Evolutionary conservation across 2,888 invertebrate species (phyloP).

Genomic region (Agrotis clavis): DNA sequence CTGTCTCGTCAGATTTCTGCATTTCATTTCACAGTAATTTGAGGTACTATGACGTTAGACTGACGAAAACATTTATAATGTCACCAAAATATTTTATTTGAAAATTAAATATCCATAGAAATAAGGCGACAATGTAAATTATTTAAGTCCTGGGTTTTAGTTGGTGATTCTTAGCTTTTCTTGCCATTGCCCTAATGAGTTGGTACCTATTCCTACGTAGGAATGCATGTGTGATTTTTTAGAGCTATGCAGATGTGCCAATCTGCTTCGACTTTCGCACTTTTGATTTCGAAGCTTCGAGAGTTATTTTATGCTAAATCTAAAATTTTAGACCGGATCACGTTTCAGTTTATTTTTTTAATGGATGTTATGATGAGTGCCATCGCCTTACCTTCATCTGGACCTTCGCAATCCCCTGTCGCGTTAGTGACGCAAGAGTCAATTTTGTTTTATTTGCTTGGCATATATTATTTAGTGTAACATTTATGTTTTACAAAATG

Average conservation of each 20-base stretch:
- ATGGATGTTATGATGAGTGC: neutral
- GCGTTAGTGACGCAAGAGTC: conserved; percentile 16
- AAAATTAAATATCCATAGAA: too few relatives aligned
- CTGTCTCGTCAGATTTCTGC: too few relatives aligned
- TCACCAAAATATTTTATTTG: neutral
- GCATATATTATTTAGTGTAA: conserved; percentile 56
- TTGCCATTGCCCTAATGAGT: conserved; percentile 22
- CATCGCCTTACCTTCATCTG: conserved; percentile 12
- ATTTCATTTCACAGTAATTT: neutral
- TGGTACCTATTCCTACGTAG: too few relatives aligned
- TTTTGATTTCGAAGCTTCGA: too few relatives aligned
- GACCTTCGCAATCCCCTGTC: conserved; percentile 8
- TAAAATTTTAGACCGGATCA: neutral
- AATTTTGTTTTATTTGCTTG: conserved; percentile 47
- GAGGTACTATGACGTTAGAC: too few relatives aligned
- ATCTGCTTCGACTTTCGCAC: neutral
- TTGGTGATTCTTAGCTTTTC: conserved; percentile 6
- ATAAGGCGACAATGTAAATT: too few relatives aligned
- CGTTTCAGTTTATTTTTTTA: neutral
- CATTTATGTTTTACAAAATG: conserved; percentile 40
- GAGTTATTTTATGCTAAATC: too few relatives aligned
- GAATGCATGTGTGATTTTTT: neutral
- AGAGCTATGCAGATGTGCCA: neutral
- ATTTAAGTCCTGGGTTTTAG: neutral
- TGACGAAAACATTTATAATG: too few relatives aligned